Evolutionary conservation across 2,113 vertebrate genomes (phyloP).

Genomic region (Eurystomus gularis): DNA sequence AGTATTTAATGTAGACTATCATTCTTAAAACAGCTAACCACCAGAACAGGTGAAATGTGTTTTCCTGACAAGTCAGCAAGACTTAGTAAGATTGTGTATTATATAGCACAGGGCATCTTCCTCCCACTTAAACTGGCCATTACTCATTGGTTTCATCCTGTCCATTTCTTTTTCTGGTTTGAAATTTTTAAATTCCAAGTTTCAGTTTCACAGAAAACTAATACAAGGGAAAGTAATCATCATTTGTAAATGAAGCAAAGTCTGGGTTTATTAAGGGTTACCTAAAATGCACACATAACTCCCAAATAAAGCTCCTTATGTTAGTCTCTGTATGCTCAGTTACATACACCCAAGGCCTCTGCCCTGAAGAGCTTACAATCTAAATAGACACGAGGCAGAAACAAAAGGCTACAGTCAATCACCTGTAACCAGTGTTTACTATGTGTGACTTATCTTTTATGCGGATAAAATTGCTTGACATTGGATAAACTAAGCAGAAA

Average conservation of each 20-base stretch:
- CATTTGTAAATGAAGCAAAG: neutral
- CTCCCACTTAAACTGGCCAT: neutral
- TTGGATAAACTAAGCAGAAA: neutral
- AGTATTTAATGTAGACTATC: neutral
- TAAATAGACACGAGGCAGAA: neutral
- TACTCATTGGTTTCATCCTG: neutral
- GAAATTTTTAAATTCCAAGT: neutral
- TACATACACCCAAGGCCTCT: neutral
- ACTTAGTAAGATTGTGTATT: neutral
- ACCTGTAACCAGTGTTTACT: neutral
- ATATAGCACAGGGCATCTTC: neutral
- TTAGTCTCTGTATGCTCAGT: neutral
- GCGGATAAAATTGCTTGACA: neutral
- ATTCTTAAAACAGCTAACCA: neutral
- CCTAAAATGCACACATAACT: neutral
- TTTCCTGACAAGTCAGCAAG: neutral
- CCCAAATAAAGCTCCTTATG: neutral
- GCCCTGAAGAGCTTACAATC: neutral
- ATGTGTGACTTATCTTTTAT: neutral
- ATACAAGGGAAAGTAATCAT: neutral
- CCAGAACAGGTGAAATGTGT: neutral
- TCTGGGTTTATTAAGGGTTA: neutral
- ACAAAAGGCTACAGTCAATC: neutral
- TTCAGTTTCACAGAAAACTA: neutral
- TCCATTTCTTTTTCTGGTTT: neutral